Evolutionary conservation across 2,888 invertebrate species (phyloP), one percentile per base, ranked within the genome.

Genomic region (Hypomecis atomaria): DNA sequence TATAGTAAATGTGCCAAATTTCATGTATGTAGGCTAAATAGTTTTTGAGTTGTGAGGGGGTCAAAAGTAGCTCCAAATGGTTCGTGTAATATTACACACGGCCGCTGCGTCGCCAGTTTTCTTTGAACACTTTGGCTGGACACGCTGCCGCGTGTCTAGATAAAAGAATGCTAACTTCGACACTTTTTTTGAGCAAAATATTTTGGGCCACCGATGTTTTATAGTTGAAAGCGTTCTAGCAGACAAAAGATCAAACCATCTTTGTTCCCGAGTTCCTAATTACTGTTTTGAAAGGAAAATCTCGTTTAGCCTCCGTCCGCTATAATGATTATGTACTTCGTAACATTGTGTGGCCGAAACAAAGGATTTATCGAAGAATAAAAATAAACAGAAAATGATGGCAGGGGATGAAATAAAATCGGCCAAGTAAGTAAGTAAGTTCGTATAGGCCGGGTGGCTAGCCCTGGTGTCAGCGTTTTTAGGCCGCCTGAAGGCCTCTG

Each of bases 161-260:
- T 63, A 50, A 57, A 59, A 23, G 43, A 47, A 62, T 53, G 59
- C 60, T 62, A 65, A 60, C 7, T 10, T 47, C 55, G 38, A 36
- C 7, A 42, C 55, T 54, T 64, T 65, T n/a, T 52, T 57, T 52
- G n/a, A 36, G 58, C 57, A 44, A 64, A 68, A 63, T 61, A 68
- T 66, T 62, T 62, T 34, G 45, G 49, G 36, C 48, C 11, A 7
- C 23, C 34, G 45, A 66, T 70, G 62, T 56, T 68, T 71, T 68
- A 68, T 68, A 66, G 65, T 62, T 55, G 50, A 67, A 67, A 67
- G 63, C 48, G 58, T 40, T 56, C 45, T 43, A 48, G 43, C 44
- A 68, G 52, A 72, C 69, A 69, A 72, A 69, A 63, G 70, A 57
- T 48, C 70, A 66, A 65, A 67, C 66, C 61, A 59, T 65, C 66